Evolutionary conservation across 2,888 invertebrate species (phyloP).

Genomic region (Deilephila porcellus): DNA sequence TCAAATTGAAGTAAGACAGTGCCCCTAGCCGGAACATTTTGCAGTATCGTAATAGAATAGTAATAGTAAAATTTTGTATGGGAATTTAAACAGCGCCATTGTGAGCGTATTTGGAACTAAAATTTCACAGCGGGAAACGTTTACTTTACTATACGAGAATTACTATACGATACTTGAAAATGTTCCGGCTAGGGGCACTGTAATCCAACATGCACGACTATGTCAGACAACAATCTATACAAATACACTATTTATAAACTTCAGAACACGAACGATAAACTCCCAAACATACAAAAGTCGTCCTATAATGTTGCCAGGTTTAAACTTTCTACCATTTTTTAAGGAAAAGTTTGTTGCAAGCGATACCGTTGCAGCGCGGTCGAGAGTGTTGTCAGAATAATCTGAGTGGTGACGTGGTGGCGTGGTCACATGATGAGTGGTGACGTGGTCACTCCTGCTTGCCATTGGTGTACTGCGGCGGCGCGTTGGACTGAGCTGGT

Average conservation of each 20-base stretch:
- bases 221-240: not conserved
- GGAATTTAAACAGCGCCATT: too few species aligned
- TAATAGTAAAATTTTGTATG: too few species aligned
- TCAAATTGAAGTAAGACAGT: not conserved
- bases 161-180: too few species aligned
- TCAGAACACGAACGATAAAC: not conserved
- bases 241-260: not conserved
- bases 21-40: too few species aligned
- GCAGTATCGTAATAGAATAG: too few species aligned
- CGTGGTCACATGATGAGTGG: slow-evolving; percentile 41
- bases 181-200: too few species aligned
- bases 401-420: slow-evolving; percentile 30
- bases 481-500: slow-evolving; percentile 60
- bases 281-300: not conserved
- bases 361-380: slow-evolving; percentile 46
- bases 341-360: slow-evolving; percentile 42
- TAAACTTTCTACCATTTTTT: slow-evolving; percentile 35
- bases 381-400: slow-evolving; percentile 71
- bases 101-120: too few species aligned
- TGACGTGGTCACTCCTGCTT: slow-evolving; percentile 63
- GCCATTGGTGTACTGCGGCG: slow-evolving; percentile 81
- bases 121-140: too few species aligned
- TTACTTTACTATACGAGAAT: too few species aligned
- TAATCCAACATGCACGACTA: not conserved
- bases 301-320: slow-evolving; percentile 8